Base-by-base conservation (phyloP, 2,888 invertebrate species). In the Sericinus montela region DNA sequence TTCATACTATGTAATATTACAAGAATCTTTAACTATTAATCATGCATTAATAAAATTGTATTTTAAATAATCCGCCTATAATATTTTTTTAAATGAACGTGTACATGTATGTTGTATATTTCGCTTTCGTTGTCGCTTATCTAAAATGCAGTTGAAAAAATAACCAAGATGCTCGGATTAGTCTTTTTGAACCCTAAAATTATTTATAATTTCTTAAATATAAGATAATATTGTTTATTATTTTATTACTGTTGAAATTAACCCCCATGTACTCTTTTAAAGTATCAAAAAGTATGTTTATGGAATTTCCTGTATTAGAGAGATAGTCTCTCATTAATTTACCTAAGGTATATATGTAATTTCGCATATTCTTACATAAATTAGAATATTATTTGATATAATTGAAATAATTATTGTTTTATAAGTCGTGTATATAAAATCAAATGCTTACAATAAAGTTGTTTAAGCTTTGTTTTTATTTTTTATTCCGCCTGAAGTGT, bases 361-460 rank as follows among this genome's bases (percentile, higher is more conserved):
- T 29, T 28, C 42, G 39, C 48, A 25, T 28, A 32, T 38, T 47
- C 9, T 15, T 29, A 25, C 38, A 38, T 30, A 37, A 28, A 28
- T 44, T 23, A 32, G 32, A 32, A 29, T 47, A 44, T 38, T 15
- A 2, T 2, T 3, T 48, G 45, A 35, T 39, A 14, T 51, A 34
- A 51, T 51, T 51, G 51, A 52, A 51, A 52, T 52, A 51, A 52
- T 49, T 46, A 41, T 49, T 51, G 45, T 40, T 40, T 50, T 51
- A 48, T 53, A 49, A 51, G 42, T 51, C 45, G 60, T 84, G 84
- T 85, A 85, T 52, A 85, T 85, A 85, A 78, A 83, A 85, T 85
- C 85, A 82, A 82, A 74, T 81, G 78, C 77, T 73, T 53, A 45
- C 51, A 81, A 80, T 80, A 82, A 75, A 82, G 55, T 59, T 72